These are phyloP conservation scores for Coccyzus lansbergi DNA, from an alignment of 2,797 vertebrate species.

Conservation along the genomic window DNA sequence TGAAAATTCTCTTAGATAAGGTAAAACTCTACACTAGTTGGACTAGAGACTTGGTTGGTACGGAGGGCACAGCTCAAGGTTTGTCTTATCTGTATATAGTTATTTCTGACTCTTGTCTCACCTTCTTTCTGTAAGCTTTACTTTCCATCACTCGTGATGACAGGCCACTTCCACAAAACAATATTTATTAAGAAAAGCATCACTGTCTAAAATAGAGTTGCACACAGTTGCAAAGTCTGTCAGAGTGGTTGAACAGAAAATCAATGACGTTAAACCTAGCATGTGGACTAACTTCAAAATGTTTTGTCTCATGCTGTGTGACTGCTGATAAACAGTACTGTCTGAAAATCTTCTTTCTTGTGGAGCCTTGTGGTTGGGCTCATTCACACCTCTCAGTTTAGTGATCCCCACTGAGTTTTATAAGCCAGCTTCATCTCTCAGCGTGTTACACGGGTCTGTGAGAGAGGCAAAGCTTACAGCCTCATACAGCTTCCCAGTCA, in stretches of 20 bases:
- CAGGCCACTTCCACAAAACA: background rate
- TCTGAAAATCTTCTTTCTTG: background rate
- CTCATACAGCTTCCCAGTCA: background rate
- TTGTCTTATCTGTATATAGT: background rate
- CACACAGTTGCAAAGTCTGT: background rate
- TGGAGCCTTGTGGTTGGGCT: background rate
- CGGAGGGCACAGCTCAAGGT: background rate
- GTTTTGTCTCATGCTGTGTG: background rate
- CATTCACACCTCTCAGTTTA: background rate
- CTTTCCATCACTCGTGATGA: background rate
- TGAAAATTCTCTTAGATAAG: background rate
- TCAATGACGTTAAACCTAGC: background rate
- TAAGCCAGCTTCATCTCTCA: background rate
- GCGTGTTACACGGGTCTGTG: rapidly evolving
- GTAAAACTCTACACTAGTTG: background rate
- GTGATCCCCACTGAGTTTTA: background rate
- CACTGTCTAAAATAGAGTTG: background rate
- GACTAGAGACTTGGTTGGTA: background rate
- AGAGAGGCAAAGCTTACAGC: background rate
- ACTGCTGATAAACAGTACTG: no score
- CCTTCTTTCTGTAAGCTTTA: background rate
- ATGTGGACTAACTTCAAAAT: background rate
- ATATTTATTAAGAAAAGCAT: background rate
- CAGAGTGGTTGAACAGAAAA: background rate
- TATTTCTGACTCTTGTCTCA: background rate